phyloP scores from a whole-genome alignment of 2,797 vertebrate genomes.

The Poecilia wingei region DNA sequence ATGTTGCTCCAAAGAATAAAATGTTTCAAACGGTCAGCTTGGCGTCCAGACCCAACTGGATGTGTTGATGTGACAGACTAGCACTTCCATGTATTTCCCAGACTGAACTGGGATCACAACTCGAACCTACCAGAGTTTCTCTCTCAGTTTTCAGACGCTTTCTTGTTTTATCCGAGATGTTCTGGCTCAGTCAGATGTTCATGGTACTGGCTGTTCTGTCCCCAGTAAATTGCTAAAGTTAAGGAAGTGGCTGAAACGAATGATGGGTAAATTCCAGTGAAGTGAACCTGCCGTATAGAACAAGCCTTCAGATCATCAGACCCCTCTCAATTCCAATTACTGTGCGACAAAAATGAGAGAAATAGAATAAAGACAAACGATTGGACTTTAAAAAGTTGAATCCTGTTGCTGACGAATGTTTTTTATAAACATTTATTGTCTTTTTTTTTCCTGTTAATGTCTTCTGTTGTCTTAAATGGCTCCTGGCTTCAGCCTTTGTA shows the following conservation, averaged over 20 bases:
- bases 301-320: background rate
- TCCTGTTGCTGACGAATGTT: background rate
- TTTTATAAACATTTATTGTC: background rate
- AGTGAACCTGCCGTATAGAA: background rate
- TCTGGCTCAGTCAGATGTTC: background rate
- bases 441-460: background rate
- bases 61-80: background rate
- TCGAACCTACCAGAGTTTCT: background rate
- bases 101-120: background rate
- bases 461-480: background rate
- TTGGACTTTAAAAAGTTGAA: background rate
- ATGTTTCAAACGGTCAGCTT: background rate
- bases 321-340: background rate
- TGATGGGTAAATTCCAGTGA: background rate
- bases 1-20: background rate
- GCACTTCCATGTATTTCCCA: background rate
- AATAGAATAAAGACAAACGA: background rate
- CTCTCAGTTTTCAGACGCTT: background rate
- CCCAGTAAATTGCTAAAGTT: background rate
- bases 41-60: background rate
- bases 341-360: background rate
- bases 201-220: background rate
- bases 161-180: background rate
- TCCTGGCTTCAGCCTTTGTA: constrained; percentile 3
- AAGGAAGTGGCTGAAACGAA: background rate